A percentile compares a stretch with the other conserved stretches of the same genome.
Conservation (phyloP, 1,140 invertebrate genomes). For the Hyposmocoma kahamanoa region DNA sequence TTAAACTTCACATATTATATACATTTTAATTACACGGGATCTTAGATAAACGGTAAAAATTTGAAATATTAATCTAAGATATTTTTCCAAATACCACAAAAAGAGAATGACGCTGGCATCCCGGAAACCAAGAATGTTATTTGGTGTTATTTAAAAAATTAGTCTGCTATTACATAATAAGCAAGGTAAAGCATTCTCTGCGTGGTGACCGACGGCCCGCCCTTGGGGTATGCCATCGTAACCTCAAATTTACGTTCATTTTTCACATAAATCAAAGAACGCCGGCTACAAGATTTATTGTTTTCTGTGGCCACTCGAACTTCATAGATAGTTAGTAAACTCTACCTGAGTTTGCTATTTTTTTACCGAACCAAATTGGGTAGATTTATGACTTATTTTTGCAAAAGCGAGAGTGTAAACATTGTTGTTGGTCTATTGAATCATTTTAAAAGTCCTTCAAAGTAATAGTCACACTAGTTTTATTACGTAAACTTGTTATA, state of each 20-base stretch:
- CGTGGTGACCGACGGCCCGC: constrained; percentile 27
- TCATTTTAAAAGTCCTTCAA: too few relatives aligned
- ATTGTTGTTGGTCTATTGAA: constrained; percentile 4
- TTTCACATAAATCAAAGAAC: constrained; percentile 71
- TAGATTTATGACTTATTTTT: constrained; percentile 36
- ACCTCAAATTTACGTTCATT: constrained; percentile 70
- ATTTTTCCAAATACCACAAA: too few relatives aligned
- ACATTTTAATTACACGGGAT: too few relatives aligned
- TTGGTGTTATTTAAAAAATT: too few relatives aligned
- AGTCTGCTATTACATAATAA: constrained; percentile 48
- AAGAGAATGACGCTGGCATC: too few relatives aligned
- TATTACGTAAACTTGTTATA: too few relatives aligned
- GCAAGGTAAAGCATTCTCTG: constrained; percentile 36
- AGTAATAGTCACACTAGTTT: too few relatives aligned
- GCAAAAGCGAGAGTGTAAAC: constrained; percentile 46
- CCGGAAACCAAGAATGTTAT: too few relatives aligned
- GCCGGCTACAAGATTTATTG: constrained; percentile 65
- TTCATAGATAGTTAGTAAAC: constrained; percentile 35
- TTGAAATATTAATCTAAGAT: too few relatives aligned
- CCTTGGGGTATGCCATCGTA: constrained; percentile 38
- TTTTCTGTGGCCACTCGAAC: constrained; percentile 34
- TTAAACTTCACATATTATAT: too few relatives aligned
- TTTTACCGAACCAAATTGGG: constrained; percentile 25
- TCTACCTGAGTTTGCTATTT: constrained; percentile 41
- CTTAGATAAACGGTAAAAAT: too few relatives aligned